A percentile compares a stretch with the other conserved stretches of the same genome.
These are phyloP conservation scores for Myrmecophaga tridactyla DNA, from an alignment of 2,113 vertebrate genomes.

Conservation along the genomic window DNA sequence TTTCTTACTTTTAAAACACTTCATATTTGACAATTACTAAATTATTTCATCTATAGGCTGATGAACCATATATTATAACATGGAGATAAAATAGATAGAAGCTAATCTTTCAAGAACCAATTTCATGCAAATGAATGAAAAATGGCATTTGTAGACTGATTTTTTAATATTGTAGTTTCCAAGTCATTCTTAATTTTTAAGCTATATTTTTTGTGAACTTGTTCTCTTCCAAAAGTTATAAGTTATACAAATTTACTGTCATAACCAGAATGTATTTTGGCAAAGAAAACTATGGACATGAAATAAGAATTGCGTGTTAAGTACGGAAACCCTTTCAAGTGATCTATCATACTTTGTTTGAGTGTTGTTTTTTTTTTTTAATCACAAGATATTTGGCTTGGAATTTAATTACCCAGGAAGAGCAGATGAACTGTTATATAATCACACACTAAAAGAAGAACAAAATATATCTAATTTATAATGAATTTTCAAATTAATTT, in stretches of 20 bases:
- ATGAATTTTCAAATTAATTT: slow-evolving; percentile 65
- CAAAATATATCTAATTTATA: slow-evolving; percentile 46
- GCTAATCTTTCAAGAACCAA: slow-evolving; percentile 33
- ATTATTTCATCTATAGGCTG: neutral
- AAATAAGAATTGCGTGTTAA: slow-evolving; percentile 55
- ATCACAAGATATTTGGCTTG: slow-evolving; percentile 56
- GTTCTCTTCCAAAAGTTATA: slow-evolving; percentile 58
- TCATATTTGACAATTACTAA: neutral
- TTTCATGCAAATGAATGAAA: slow-evolving; percentile 27
- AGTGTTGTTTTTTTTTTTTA: neutral
- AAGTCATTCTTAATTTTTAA: slow-evolving; percentile 66
- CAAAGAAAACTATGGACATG: slow-evolving; percentile 58
- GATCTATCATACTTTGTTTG: neutral
- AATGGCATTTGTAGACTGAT: neutral
- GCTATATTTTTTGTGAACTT: slow-evolving; percentile 62
- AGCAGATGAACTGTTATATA: slow-evolving; percentile 47
- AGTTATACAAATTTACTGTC: slow-evolving; percentile 60
- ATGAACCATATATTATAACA: neutral
- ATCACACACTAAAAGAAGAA: slow-evolving; percentile 52
- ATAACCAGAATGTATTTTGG: slow-evolving; percentile 63
- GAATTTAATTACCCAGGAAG: slow-evolving; percentile 11
- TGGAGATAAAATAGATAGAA: neutral
- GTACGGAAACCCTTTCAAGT: slow-evolving; percentile 34
- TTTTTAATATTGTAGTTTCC: slow-evolving; percentile 61
- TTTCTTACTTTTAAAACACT: slow-evolving; percentile 1